Percentiles rank a stretch among this genome's conserved stretches.
Evolutionary conservation across 2,797 vertebrate species (phyloP).

Genomic region (Peromyscus melanophrys): DNA sequence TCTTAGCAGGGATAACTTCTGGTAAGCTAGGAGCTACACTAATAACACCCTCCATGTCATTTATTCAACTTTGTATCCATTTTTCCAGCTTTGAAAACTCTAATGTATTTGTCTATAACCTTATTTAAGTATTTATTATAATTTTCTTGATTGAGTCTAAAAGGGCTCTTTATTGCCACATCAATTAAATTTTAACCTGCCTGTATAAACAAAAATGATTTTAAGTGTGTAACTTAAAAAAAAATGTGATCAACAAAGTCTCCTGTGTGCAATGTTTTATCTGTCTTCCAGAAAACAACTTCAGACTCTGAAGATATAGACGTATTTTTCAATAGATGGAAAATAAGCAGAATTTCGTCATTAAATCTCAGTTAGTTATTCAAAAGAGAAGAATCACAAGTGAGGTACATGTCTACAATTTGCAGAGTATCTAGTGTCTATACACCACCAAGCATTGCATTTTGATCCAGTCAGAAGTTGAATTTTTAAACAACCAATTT

Average conservation of each 20-base stretch:
- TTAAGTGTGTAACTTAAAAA: slow-evolving; percentile 27
- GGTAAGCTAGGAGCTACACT: not conserved
- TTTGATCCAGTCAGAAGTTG: not conserved
- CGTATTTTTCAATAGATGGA: not conserved
- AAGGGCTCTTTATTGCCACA: not conserved
- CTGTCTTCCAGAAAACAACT: not conserved
- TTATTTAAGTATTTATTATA: not conserved
- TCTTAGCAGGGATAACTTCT: not conserved
- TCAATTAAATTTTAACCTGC: slow-evolving; percentile 42
- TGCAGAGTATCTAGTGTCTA: not conserved
- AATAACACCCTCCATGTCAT: not conserved
- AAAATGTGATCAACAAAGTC: slow-evolving; percentile 1
- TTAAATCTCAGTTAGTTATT: slow-evolving; percentile 21
- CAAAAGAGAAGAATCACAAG: not conserved
- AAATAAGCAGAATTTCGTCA: not conserved
- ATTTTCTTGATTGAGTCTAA: not conserved
- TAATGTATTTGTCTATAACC: not conserved
- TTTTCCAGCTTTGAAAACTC: not conserved
- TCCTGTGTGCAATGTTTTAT: not conserved
- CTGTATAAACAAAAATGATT: slow-evolving; percentile 35
- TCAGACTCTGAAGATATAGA: not conserved
- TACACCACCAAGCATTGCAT: not conserved
- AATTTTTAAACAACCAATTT: slow-evolving; percentile 31
- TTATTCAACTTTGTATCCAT: not conserved
- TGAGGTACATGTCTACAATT: not conserved